These are phyloP conservation scores for Drosophila flavopinicola DNA, from an alignment of 2,888 invertebrate genomes.

Conservation along the genomic window DNA sequence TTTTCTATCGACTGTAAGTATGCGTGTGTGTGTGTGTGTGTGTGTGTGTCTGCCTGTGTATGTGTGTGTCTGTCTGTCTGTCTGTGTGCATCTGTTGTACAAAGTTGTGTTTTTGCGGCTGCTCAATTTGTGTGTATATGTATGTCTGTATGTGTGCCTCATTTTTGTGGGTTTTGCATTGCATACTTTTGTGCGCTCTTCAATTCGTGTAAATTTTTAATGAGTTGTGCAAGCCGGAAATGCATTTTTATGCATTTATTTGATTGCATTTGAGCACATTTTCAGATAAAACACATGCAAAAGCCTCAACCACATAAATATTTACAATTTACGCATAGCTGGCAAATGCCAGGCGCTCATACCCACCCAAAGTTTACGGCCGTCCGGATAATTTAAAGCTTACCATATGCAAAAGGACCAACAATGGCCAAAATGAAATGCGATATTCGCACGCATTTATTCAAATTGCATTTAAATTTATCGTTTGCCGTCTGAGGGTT, in stretches of 20 bases:
- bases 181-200: constrained; percentile 40
- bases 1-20: constrained; percentile 52
- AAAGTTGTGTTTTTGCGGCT: constrained; percentile 46
- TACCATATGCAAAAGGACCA: constrained; percentile 20
- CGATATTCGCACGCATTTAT: constrained; percentile 58
- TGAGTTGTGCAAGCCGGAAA: constrained; percentile 51
- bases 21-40: constrained; percentile 2
- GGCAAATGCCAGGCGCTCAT: constrained; percentile 19
- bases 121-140: constrained; percentile 35
- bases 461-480: constrained; percentile 74
- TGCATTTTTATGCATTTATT: constrained; percentile 46
- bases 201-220: constrained; percentile 54
- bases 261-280: constrained; percentile 40
- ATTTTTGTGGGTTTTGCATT: constrained; percentile 49
- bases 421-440: constrained; percentile 43
- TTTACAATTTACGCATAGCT: constrained; percentile 47
- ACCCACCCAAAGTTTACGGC: constrained; percentile 36
- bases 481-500: constrained; percentile 50
- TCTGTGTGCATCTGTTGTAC: constrained; percentile 22
- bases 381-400: constrained; percentile 36
- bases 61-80: constrained; percentile 1
- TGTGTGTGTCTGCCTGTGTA: constrained; percentile 7
- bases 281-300: constrained; percentile 30
- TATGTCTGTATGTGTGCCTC: constrained; percentile 7
- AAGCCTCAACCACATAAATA: constrained; percentile 48